Evolutionary conservation across 2,888 invertebrate genomes (phyloP), one percentile per base, ranked within the genome.

Genomic region (Beris morrisii): DNA sequence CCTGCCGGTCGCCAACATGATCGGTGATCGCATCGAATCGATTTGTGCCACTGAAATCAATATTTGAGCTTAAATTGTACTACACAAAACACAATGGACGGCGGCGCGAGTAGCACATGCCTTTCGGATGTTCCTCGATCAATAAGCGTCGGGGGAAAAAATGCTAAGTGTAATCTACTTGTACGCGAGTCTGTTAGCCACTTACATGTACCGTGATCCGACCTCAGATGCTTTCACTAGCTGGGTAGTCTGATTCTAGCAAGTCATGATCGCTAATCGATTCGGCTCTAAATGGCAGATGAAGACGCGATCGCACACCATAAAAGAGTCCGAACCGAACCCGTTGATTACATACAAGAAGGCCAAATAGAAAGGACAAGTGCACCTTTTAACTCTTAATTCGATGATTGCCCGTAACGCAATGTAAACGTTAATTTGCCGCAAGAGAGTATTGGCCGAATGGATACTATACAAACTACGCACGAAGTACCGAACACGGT

Each of bases 251-350:
- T 50, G 5, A 38, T 52, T 61, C 52, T 22, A 32, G 22, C 50
- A 38, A 61, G 61, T 61, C 61, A 61, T 61, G 50, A 52, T 50
- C 61, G 38, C 61, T 61, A 61, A 61, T 61, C 61, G 61, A 61
- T 50, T 38, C 31, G 48, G 48, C 50, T n/a, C 48, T 59, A 31
- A 59, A 12, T 28, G 52, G 43, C 61, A 61, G 61, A 61, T 61
- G 61, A 61, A 38, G 52, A 50, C 50, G 50, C 50, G 31, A 9
- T 43, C 50, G 15, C 22, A 32, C 6, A 13, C 13, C 30, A 5
- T 15, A 22, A 12, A 11, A 52, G 15, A 13, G 43, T 46, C 38
- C 4, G 15, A 11, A 30, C 15, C 13, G 43, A 50, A 61, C 38
- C 46, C 38, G 50, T 61, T 52, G 32, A 61, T 52, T 52, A 52